These are phyloP conservation scores for Lucilia sericata DNA, from an alignment of 1,140 invertebrate genomes.

Conservation along the genomic window DNA sequence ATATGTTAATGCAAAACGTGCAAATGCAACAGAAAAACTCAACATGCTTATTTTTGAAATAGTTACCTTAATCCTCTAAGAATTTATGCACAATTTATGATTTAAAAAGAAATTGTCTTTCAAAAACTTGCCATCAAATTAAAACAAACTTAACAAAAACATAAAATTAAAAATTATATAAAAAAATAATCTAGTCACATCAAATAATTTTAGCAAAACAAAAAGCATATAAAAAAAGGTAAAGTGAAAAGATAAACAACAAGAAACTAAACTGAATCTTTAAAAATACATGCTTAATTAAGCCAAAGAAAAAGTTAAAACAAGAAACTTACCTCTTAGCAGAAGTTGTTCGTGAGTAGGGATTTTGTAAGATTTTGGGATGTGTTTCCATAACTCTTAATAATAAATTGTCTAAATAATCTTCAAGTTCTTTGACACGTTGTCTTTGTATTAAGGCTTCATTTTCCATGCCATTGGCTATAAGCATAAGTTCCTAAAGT, in stretches of 20 bases:
- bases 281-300: background rate
- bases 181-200: too few species aligned
- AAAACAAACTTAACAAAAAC: too few species aligned
- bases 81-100: too few species aligned
- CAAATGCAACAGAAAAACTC: too few species aligned
- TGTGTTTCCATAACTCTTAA: slow-evolving; percentile 93
- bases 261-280: background rate
- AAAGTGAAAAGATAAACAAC: slow-evolving; percentile 6
- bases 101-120: too few species aligned
- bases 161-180: too few species aligned
- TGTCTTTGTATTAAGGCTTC: slow-evolving; percentile 85
- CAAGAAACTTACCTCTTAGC: slow-evolving; percentile 60
- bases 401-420: slow-evolving; percentile 91
- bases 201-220: too few species aligned
- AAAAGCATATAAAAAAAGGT: background rate
- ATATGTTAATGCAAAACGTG: too few species aligned
- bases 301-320: background rate
- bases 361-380: slow-evolving; percentile 90
- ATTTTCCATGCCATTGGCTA: slow-evolving; percentile 82
- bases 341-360: slow-evolving; percentile 72
- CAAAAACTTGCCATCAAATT: too few species aligned
- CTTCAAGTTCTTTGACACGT: slow-evolving; percentile 89
- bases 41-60: too few species aligned
- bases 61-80: too few species aligned
- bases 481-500: slow-evolving; percentile 85